Conservation (phyloP, 1,140 invertebrate genomes). For the Meloidogyne chitwoodi region DNA sequence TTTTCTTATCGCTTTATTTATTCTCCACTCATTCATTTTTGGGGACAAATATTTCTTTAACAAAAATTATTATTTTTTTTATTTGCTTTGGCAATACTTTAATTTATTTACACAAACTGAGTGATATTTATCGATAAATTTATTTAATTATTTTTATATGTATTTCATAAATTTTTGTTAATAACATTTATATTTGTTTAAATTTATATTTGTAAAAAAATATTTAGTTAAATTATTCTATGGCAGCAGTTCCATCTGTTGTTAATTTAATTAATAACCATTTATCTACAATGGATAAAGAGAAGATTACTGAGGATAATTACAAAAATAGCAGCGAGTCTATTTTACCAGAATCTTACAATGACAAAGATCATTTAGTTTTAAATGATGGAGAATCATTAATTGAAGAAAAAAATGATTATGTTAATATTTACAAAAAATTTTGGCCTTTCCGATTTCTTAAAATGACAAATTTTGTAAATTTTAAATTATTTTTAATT, state of each 20-base stretch:
- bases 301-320: background rate
- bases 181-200: no score
- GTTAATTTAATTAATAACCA: background rate
- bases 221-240: background rate
- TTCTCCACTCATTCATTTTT: background rate
- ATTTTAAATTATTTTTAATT: background rate
- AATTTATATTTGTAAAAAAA: background rate
- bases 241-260: background rate
- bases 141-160: background rate
- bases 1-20: background rate
- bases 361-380: background rate
- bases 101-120: no score
- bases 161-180: background rate
- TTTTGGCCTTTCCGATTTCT: background rate
- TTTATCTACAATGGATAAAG: background rate
- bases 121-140: background rate
- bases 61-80: background rate
- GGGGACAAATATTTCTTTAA: background rate
- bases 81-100: background rate
- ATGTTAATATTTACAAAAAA: background rate
- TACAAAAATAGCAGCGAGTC: background rate
- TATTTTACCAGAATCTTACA: background rate
- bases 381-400: background rate
- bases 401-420: background rate
- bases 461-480: background rate